Conservation (phyloP, 1,140 invertebrate species). For the Apis florea region DNA sequence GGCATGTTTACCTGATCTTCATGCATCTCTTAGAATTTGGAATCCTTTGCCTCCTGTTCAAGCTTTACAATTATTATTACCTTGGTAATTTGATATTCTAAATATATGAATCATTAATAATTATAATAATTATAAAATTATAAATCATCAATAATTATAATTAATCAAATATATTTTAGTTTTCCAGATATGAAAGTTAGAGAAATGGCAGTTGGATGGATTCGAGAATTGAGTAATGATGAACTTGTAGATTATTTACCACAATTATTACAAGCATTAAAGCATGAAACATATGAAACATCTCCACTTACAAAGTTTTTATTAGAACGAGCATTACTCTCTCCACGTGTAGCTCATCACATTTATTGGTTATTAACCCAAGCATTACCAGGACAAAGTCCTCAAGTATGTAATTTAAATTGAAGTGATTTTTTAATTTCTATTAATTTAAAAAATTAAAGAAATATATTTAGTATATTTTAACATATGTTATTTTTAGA, state of each 20-base stretch:
- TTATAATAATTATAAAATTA: no score
- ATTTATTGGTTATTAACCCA: slow-evolving; percentile 96
- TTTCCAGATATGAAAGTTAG: slow-evolving; percentile 95
- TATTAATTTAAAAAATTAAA: not conserved
- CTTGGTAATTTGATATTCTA: slow-evolving; percentile 84
- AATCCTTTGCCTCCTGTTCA: slow-evolving; percentile 90
- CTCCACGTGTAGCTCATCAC: slow-evolving; percentile 94
- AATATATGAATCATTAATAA: not conserved
- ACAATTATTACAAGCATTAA: slow-evolving; percentile 95
- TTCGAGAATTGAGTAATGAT: slow-evolving; percentile 90
- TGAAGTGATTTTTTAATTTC: not conserved
- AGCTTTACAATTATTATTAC: slow-evolving; percentile 94
- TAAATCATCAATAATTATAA: not conserved
- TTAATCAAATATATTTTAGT: slow-evolving; percentile 79
- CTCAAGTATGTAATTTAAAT: slow-evolving; percentile 80
- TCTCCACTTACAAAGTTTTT: slow-evolving; percentile 92
- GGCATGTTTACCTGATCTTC: slow-evolving; percentile 91
- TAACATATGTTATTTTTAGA: slow-evolving; percentile 62
- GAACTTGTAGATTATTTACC: slow-evolving; percentile 95
- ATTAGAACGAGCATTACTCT: slow-evolving; percentile 90
- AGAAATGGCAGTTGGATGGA: slow-evolving; percentile 90
- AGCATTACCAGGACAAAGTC: slow-evolving; percentile 86
- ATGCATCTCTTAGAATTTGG: slow-evolving; percentile 92
- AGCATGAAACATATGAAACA: slow-evolving; percentile 95
- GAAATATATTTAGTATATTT: slow-evolving; percentile 34